Conservation (phyloP, 1,140 invertebrate species). For the Macrotrachela quadricornifera region DNA sequence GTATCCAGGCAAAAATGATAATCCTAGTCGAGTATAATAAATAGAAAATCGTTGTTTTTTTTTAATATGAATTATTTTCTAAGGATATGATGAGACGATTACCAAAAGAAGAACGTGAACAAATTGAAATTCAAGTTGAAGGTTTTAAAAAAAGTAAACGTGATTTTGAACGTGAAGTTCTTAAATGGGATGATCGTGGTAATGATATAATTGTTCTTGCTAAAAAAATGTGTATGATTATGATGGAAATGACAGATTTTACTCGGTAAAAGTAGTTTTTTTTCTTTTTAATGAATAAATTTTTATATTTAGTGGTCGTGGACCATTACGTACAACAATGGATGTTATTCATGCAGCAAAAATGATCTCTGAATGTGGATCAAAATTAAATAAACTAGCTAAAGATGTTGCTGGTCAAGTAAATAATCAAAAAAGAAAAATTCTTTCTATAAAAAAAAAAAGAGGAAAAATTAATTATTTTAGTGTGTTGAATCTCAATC, state of each 20-base stretch:
- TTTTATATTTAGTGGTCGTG: conserved; percentile 50
- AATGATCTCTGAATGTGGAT: conserved; percentile 93
- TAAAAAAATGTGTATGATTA: conserved; percentile 99
- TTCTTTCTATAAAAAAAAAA: neutral
- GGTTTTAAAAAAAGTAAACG: conserved; percentile 70
- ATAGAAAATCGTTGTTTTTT: too few species aligned
- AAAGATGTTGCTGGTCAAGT: conserved; percentile 70
- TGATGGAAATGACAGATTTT: conserved; percentile 99
- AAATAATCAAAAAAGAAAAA: neutral
- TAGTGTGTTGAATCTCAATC: conserved; percentile 90
- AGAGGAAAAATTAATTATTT: too few species aligned
- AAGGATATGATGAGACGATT: conserved; percentile 30
- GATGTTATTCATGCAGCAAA: conserved; percentile 98
- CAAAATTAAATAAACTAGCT: conserved; percentile 82
- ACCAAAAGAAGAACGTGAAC: conserved; percentile 89
- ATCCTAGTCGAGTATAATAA: too few species aligned
- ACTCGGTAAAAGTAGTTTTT: conserved; percentile 45
- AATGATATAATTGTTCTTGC: conserved; percentile 98
- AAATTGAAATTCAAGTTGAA: conserved; percentile 71
- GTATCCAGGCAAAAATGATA: too few species aligned
- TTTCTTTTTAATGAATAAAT: neutral
- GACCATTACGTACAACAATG: conserved; percentile 94
- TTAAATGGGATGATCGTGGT: conserved; percentile 97
- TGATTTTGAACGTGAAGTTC: conserved; percentile 89
- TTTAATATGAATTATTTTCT: too few species aligned